Percentiles rank a stretch among this genome's conserved stretches.
Evolutionary conservation across 2,113 vertebrate species (phyloP).

Genomic region (Siniperca chuatsi): DNA sequence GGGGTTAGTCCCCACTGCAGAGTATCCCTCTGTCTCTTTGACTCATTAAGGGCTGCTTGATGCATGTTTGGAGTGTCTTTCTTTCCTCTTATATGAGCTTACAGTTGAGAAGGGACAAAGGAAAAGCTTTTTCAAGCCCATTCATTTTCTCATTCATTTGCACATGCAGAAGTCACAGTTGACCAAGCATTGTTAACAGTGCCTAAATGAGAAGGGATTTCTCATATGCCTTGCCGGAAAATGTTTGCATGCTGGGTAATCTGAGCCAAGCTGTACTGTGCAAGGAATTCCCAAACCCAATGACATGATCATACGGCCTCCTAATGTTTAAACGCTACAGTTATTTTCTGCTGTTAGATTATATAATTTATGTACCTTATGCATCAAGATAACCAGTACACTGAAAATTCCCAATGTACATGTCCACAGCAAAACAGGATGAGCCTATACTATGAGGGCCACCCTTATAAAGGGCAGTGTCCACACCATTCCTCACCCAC

Average conservation of each 20-base stretch:
- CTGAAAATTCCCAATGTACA: no score
- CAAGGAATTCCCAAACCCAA: conserved; percentile 39
- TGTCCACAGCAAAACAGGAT: background rate
- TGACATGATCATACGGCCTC: conserved; percentile 1
- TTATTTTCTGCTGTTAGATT: background rate
- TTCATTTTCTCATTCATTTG: conserved; percentile 56
- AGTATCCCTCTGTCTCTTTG: conserved; percentile 32
- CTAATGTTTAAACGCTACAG: background rate
- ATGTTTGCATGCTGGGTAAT: conserved; percentile 57
- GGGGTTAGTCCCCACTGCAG: conserved; percentile 16
- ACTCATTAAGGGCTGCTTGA: conserved; percentile 50
- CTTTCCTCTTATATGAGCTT: conserved; percentile 9
- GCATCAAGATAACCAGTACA: background rate
- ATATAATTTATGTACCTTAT: background rate
- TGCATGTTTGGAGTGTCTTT: conserved; percentile 12
- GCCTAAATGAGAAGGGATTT: conserved; percentile 66
- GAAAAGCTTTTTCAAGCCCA: conserved; percentile 52
- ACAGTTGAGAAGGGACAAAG: conserved; percentile 33
- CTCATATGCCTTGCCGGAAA: conserved; percentile 47
- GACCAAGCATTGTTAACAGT: conserved; percentile 63
- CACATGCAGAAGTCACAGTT: conserved; percentile 61
- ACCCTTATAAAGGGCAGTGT: background rate
- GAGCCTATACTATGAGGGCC: background rate
- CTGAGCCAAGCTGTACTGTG: conserved; percentile 41
- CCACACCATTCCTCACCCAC: background rate